phyloP scores from a whole-genome alignment of 2,113 vertebrate species.

The Limanda limanda region DNA sequence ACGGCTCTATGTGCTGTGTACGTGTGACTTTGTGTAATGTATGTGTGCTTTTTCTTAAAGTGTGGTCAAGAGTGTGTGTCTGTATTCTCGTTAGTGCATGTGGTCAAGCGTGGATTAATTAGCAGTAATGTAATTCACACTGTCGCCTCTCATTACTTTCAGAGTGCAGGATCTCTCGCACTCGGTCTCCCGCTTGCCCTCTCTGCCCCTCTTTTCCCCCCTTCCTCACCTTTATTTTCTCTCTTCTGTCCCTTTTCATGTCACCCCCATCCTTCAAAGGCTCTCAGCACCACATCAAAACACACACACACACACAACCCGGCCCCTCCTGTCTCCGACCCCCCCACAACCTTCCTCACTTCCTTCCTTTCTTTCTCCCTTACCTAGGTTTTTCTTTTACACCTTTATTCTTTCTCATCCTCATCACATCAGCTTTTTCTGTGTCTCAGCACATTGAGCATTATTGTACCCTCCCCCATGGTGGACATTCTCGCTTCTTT shows the following conservation, averaged over 20 bases:
- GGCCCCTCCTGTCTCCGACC: background rate
- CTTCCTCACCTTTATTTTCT: constrained; percentile 20
- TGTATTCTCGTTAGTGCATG: constrained; percentile 62
- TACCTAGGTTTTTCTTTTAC: constrained; percentile 19
- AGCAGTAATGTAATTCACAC: constrained; percentile 73
- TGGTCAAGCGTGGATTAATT: constrained; percentile 76
- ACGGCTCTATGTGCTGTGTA: background rate
- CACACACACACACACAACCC: background rate
- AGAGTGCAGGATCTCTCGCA: constrained; percentile 34
- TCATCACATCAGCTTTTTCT: constrained; percentile 35
- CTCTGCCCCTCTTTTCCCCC: background rate
- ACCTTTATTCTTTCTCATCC: constrained; percentile 20
- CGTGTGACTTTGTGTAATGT: background rate
- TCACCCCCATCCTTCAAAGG: background rate
- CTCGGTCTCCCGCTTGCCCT: constrained; percentile 20
- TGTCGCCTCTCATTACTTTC: constrained; percentile 73
- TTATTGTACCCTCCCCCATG: constrained; percentile 17
- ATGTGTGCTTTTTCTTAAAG: constrained; percentile 16
- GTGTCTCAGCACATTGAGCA: constrained; percentile 34
- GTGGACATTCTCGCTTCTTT: constrained; percentile 34
- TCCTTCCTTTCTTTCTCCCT: background rate
- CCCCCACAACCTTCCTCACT: background rate
- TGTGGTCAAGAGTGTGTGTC: constrained; percentile 43
- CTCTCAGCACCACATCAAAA: constrained; percentile 6
- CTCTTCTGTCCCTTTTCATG: constrained; percentile 10